A percentile compares a stretch with the other conserved stretches of the same genome.
Conservation (phyloP, 2,888 invertebrate species). For the Altica lythri region DNA sequence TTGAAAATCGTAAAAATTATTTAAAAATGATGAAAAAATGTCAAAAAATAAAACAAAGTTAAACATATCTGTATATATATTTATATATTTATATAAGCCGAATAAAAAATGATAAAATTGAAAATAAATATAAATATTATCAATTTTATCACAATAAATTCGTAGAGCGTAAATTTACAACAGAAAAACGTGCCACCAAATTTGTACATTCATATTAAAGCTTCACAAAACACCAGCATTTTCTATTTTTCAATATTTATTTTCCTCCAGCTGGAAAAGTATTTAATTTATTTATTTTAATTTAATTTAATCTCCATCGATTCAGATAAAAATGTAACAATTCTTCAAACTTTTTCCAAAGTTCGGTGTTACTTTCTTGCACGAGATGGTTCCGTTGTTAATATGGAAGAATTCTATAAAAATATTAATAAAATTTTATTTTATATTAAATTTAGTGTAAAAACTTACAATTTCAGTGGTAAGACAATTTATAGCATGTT, state of each 20-base stretch:
- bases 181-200: constrained; percentile 34
- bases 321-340: too few relatives aligned
- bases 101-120: too few relatives aligned
- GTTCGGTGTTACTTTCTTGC: constrained; percentile 24
- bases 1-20: too few relatives aligned
- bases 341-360: constrained; percentile 21
- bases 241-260: constrained; percentile 1
- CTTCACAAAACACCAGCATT: constrained; percentile 32
- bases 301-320: too few relatives aligned
- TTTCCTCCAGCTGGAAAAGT: constrained; percentile 13
- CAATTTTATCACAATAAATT: constrained; percentile 20
- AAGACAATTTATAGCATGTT: constrained; percentile 77
- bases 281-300: too few relatives aligned
- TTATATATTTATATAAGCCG: too few relatives aligned
- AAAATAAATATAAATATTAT: too few relatives aligned
- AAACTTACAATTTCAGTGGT: constrained; percentile 83
- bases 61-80: too few relatives aligned
- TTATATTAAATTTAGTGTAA: not conserved
- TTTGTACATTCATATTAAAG: constrained; percentile 33
- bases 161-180: constrained; percentile 29
- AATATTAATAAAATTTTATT: not conserved
- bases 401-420: constrained; percentile 27
- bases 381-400: constrained; percentile 23
- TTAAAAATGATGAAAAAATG: too few relatives aligned
- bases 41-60: too few relatives aligned